Evolutionary conservation across 1,140 invertebrate genomes (phyloP).

Genomic region (Brachionus paranguensis): DNA sequence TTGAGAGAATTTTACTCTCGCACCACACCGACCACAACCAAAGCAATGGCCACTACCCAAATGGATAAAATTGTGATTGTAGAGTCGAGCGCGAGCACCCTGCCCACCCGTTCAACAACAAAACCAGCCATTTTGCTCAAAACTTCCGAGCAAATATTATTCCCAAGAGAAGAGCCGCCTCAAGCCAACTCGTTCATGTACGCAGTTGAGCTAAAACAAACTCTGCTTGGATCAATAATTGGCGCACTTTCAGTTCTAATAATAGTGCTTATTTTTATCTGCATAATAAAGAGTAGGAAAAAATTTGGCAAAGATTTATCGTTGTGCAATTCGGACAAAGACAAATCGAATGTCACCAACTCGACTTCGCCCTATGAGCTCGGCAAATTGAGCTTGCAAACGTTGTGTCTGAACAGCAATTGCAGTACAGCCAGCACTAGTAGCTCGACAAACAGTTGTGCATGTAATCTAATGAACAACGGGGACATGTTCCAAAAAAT

Average conservation of each 20-base stretch:
- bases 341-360: constrained; percentile 20
- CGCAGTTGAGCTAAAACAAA: constrained; percentile 1
- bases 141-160: not conserved
- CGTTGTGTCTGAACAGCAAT: constrained; percentile 8
- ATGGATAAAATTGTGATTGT: not conserved
- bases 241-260: not conserved
- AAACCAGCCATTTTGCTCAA: not conserved
- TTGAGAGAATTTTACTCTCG: not conserved
- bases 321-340: not conserved
- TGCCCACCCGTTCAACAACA: not conserved
- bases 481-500: not conserved
- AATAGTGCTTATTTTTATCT: not conserved
- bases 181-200: not conserved
- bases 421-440: not conserved
- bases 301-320: not conserved
- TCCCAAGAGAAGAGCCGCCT: not conserved
- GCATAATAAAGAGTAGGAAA: not conserved
- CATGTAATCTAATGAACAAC: not conserved
- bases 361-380: constrained; percentile 15
- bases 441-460: constrained; percentile 12
- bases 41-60: not conserved
- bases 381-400: constrained; percentile 15
- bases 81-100: not conserved
- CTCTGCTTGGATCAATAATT: constrained; percentile 17
- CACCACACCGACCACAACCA: not conserved